Base-by-base conservation (phyloP, 2,888 invertebrate species). In the Drosophila demipolita region DNA sequence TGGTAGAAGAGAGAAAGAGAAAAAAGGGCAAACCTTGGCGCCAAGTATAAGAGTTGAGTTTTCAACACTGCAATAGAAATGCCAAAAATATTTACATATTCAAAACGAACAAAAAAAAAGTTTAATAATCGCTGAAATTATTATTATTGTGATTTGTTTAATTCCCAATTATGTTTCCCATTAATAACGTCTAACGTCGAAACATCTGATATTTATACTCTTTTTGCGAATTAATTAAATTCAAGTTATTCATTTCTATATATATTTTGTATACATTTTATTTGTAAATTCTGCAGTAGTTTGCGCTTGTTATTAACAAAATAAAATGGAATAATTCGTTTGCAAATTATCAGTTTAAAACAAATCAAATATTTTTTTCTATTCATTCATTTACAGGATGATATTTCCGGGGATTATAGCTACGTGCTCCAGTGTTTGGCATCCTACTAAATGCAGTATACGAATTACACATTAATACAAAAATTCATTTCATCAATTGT, bases 361-460 rank as follows among this genome's bases (percentile, higher is more conserved):
- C 71, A 71, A 77, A 74, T 68, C 23, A 54, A 40, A 58, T 23
- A 50, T 72, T 70, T 69, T 45, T 73, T 70, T 66, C 42, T 75
- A 64, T 68, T 38, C 57, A 72, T 74, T 74, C 75, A 64, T 75
- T 87, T 76, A 58, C 95, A 95, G 95, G 95, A 95, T 85, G 96
- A 96, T 93, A 94, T 95, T 88, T 94, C 94, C 80, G 96, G 96
- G 89, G 96, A 96, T 94, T 95, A 95, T 94, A 94, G 94, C 93
- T 94, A 95, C 93, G 94, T 95, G 89, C 94, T 96, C 93, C 94
- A 95, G 61, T 72, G 84, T 58, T 80, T 93, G 77, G 91, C 90
- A 66, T 91, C 92, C 35, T 93, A 92, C 71, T 91, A 84, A 82
- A 63, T 49, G 35, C 52, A 63, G 50, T 67, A 20, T 50, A 50